Percentiles rank a stretch among this genome's conserved stretches.
phyloP scores from a whole-genome alignment of 2,797 vertebrate genomes.

The Momotus momota region DNA sequence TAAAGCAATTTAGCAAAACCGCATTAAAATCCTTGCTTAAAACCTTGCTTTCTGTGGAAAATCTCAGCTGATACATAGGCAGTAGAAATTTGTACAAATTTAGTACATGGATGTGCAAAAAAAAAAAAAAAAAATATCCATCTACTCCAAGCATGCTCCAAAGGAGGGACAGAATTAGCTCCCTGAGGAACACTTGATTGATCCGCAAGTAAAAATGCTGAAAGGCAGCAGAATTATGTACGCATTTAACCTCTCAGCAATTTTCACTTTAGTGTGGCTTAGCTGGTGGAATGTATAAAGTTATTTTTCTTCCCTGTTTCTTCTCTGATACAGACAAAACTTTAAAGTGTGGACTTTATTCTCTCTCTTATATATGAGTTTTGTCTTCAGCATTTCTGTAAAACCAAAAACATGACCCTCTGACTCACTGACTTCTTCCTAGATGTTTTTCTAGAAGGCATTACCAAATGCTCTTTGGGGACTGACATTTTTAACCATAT shows the following conservation, averaged over 20 bases:
- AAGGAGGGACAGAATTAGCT: conserved; percentile 32
- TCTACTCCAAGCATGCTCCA: neutral
- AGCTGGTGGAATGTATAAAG: neutral
- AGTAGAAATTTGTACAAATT: neutral
- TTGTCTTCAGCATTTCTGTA: neutral
- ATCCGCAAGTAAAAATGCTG: conserved; percentile 29
- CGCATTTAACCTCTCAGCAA: neutral
- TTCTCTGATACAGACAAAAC: neutral
- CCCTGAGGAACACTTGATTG: conserved; percentile 13
- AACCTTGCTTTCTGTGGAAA: conserved; percentile 6
- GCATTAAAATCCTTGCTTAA: neutral
- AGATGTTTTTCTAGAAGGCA: neutral
- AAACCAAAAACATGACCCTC: neutral
- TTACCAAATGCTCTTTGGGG: neutral
- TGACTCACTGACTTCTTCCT: neutral
- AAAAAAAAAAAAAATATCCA: neutral
- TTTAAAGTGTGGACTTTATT: neutral
- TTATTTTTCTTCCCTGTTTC: neutral
- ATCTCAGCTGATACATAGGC: neutral
- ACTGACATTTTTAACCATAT: neutral
- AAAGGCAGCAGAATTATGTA: conserved; percentile 25
- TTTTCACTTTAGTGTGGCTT: neutral
- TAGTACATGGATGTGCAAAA: neutral
- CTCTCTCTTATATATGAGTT: neutral
- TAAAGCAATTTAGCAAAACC: neutral